phyloP scores from a whole-genome alignment of 35 echinoderm and acorn worm genomes.

The Strongylocentrotus purpuratus region DNA sequence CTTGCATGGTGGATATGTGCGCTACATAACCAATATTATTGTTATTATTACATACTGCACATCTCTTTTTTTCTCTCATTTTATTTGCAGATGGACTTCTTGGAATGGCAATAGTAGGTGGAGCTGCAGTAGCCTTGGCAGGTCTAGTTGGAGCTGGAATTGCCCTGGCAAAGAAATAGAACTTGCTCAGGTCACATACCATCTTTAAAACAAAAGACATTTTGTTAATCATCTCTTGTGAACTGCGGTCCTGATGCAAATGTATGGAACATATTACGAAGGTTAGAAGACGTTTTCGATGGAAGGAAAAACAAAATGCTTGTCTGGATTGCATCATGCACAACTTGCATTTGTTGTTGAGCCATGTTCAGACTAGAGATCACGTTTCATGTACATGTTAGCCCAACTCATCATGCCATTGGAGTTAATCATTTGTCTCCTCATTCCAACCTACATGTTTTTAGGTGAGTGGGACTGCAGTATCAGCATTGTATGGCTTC shows the following conservation, averaged over 20 bases:
- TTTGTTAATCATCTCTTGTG: not conserved
- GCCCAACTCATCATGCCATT: not conserved
- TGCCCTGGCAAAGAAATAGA: constrained; percentile 76
- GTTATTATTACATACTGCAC: no score
- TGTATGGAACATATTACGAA: not conserved
- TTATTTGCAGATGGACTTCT: constrained; percentile 79
- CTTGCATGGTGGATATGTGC: no score
- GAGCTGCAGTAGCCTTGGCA: constrained; percentile 81
- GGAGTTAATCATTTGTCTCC: not conserved
- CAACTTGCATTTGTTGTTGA: not conserved
- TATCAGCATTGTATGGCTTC: not conserved
- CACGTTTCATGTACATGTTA: not conserved
- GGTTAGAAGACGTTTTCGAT: not conserved
- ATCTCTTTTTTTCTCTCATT: not conserved
- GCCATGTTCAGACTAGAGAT: no score
- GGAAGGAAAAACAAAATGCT: not conserved
- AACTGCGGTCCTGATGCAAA: not conserved
- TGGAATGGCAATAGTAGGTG: constrained; percentile 95
- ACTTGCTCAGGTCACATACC: not conserved
- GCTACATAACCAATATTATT: no score
- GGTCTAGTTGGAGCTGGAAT: constrained; percentile 90
- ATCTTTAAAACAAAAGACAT: not conserved
- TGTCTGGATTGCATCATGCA: not conserved
- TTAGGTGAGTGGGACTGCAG: not conserved
- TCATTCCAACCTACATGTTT: not conserved